Percentiles rank a stretch among this genome's conserved stretches.
Conservation (phyloP, 2,888 invertebrate species). For the Tiphia femorata region DNA sequence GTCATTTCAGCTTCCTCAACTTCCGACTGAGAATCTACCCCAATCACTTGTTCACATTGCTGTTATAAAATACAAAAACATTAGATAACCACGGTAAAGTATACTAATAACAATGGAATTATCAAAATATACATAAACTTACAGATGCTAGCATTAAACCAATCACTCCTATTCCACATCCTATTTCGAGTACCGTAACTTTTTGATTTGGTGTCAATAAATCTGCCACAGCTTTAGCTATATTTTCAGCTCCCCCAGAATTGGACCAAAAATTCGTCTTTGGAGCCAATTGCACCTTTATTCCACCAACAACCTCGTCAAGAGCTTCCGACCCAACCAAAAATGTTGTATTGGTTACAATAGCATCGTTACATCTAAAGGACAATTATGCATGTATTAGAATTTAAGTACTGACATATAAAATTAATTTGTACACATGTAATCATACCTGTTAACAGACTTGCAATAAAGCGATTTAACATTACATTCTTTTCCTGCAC, state of each 20-base stretch:
- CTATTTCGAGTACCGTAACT: slow-evolving; percentile 61
- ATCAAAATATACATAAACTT: slow-evolving; percentile 28
- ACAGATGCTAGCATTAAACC: slow-evolving; percentile 63
- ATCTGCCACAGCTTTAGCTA: slow-evolving; percentile 57
- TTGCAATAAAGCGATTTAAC: slow-evolving; percentile 67
- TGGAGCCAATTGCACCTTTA: slow-evolving; percentile 64
- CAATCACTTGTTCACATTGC: slow-evolving; percentile 64
- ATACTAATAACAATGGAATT: not conserved
- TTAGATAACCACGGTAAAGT: too few relatives aligned
- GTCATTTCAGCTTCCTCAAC: slow-evolving; percentile 66
- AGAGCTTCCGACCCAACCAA: slow-evolving; percentile 63
- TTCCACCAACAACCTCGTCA: slow-evolving; percentile 59
- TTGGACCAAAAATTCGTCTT: slow-evolving; percentile 66
- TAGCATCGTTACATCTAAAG: slow-evolving; percentile 48
- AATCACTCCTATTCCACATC: slow-evolving; percentile 64
- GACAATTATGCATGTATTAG: slow-evolving; percentile 5
- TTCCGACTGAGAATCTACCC: slow-evolving; percentile 63
- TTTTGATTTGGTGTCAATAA: slow-evolving; percentile 53
- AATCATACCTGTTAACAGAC: slow-evolving; percentile 58
- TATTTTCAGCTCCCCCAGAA: slow-evolving; percentile 59
- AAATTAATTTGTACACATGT: slow-evolving; percentile 11
- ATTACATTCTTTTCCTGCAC: slow-evolving; percentile 62
- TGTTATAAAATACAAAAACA: slow-evolving; percentile 27
- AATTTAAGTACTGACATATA: not conserved
- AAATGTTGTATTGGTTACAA: slow-evolving; percentile 60